Base-by-base conservation (phyloP, 2,113 vertebrate species). In the Oryzias melastigma region DNA sequence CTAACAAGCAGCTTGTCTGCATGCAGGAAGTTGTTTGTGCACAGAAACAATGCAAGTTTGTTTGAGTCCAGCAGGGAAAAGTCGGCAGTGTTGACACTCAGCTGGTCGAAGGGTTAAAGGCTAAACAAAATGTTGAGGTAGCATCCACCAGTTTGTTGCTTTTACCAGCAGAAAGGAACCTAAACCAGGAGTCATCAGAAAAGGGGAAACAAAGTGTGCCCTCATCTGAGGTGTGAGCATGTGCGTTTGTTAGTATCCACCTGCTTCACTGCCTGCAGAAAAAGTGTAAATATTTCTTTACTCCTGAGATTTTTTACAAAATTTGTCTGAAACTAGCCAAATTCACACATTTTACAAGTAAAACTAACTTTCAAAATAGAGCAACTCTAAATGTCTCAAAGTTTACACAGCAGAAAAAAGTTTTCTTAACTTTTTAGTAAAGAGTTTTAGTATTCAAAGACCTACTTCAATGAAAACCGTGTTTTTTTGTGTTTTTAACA, bases 11-110 rank as follows among this genome's bases (percentile, higher is more conserved):
- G 81, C 73, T 73, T 19, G 83, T 82, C 74, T 80, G 77, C 79
- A 76, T 56, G 58, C 83, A 88, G 88, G 88, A 89, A 88, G 86
- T 80, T 86, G 88, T 89, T 89, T 88, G 86, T 85, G 84, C 80
- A 68, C 74, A 58, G 68, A 84, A 59, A 89, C 86, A 89, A 89
- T 68, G 71, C 70, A 27, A 68, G 78, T 85, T 87, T 85, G 84
- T 87, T 77, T 83, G 80, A 73, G 79, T 85, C 81, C 85, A 84
- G 81, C 78, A 44, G 87, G 55, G 85, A 56, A 53, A 69, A 57
- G 75, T 71, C n/a, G 51, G 54, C 44, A 1, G 62, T 45, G 81
- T 58, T 70, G 75, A 73, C 71, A 60, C 77, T 76, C 64, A 18
- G 65, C 59, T 52, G 71, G 1, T 59, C 82, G 79, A 6, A 55